Percentiles rank a stretch among this genome's conserved stretches.
Evolutionary conservation across 2,113 vertebrate genomes (phyloP).

Genomic region (Agapornis roseicollis): DNA sequence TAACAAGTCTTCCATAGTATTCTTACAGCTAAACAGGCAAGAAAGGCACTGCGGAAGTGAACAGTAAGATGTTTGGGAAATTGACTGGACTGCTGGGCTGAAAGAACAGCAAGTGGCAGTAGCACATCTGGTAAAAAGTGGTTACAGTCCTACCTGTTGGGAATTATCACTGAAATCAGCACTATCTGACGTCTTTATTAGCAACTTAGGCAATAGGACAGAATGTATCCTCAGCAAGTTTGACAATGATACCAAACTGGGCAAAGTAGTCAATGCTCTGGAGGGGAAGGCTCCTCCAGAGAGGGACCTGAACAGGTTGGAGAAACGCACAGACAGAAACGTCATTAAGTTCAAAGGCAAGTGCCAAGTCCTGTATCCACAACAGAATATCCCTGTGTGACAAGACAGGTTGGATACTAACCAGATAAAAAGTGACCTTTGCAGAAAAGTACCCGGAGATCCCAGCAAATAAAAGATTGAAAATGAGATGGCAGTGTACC

Average conservation of each 20-base stretch:
- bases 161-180: neutral
- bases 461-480: accelerated
- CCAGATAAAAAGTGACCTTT: neutral
- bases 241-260: neutral
- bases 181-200: accelerated
- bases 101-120: neutral
- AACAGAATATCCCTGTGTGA: neutral
- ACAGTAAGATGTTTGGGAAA: neutral
- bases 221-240: neutral
- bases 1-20: neutral
- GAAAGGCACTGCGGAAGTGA: accelerated
- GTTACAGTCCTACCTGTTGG: neutral
- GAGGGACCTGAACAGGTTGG: neutral
- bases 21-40: neutral
- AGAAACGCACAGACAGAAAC: neutral
- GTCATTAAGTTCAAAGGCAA: neutral
- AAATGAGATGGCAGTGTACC: accelerated
- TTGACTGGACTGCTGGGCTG: neutral
- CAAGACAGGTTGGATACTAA: accelerated
- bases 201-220: neutral
- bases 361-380: neutral
- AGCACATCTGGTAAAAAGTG: neutral
- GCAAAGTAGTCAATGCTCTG: neutral
- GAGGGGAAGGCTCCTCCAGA: neutral
- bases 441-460: neutral